These are phyloP conservation scores for Haplotaxodon microlepis DNA, from an alignment of 2,113 vertebrate genomes.

Conservation along the genomic window DNA sequence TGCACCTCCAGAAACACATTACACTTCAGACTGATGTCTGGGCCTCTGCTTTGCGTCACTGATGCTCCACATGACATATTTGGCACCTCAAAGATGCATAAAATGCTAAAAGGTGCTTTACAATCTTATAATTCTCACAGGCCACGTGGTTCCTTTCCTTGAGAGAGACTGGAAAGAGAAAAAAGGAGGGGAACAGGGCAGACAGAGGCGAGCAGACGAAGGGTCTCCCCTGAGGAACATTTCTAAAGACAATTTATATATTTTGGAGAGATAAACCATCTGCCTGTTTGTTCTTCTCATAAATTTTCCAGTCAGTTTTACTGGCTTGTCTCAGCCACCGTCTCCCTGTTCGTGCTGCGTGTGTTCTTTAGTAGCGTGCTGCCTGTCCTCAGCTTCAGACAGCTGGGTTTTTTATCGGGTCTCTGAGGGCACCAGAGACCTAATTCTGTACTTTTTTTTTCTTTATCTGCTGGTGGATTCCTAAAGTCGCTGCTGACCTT, in stretches of 20 bases:
- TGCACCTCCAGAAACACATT: slow-evolving; percentile 7
- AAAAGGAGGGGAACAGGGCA: slow-evolving; percentile 3
- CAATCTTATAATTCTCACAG: slow-evolving; percentile 49
- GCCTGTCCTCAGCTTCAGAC: slow-evolving; percentile 11
- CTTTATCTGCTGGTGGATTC: background rate
- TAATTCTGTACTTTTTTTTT: background rate
- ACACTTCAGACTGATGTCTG: slow-evolving; percentile 13
- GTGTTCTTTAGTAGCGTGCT: slow-evolving; percentile 12
- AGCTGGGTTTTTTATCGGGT: background rate
- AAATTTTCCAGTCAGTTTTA: slow-evolving; percentile 67
- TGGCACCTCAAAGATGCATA: slow-evolving; percentile 34
- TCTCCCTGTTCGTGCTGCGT: slow-evolving; percentile 34
- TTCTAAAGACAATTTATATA: slow-evolving; percentile 74
- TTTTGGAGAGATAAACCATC: slow-evolving; percentile 72
- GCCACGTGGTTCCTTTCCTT: slow-evolving; percentile 40
- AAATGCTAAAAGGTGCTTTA: slow-evolving; percentile 48
- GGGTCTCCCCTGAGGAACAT: slow-evolving; percentile 62
- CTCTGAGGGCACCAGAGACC: background rate
- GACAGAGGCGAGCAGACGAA: slow-evolving; percentile 50
- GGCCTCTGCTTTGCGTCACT: background rate
- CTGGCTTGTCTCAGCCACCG: slow-evolving; percentile 48
- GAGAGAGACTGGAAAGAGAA: slow-evolving; percentile 20
- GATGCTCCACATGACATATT: slow-evolving; percentile 47
- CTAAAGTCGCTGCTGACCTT: slow-evolving; percentile 5
- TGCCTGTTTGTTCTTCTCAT: slow-evolving; percentile 61